Evolutionary conservation across 2,797 vertebrate species (phyloP).

Genomic region (Sphenopsis melanotis): DNA sequence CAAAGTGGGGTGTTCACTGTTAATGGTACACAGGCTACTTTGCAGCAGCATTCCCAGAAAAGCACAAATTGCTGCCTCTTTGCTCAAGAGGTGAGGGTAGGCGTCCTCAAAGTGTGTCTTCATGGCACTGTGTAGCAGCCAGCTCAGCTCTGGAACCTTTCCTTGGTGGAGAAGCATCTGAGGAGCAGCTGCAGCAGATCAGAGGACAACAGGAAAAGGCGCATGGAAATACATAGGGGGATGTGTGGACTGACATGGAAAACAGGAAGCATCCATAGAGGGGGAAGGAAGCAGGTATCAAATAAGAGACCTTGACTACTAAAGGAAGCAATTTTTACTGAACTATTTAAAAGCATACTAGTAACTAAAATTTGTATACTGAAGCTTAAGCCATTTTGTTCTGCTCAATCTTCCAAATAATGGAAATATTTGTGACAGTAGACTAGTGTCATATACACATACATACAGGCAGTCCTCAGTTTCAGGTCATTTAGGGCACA

Average conservation of each 20-base stretch:
- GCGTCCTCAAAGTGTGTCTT: not conserved
- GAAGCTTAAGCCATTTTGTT: not conserved
- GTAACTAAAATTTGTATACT: not conserved
- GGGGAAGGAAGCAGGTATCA: conserved; percentile 22
- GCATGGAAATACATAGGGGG: not conserved
- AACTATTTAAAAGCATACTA: not conserved
- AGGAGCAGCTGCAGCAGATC: conserved; percentile 33
- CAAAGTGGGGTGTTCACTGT: too few species aligned
- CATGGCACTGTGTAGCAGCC: not conserved
- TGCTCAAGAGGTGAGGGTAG: not conserved
- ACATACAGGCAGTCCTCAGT: not conserved
- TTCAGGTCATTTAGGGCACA: not conserved
- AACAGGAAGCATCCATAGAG: conserved; percentile 30
- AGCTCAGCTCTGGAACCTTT: not conserved
- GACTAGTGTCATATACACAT: not conserved
- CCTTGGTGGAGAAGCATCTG: not conserved
- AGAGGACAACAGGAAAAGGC: conserved; percentile 38
- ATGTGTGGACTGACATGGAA: not conserved
- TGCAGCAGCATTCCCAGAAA: not conserved
- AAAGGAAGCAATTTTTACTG: conserved; percentile 1
- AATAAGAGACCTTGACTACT: conserved; percentile 14
- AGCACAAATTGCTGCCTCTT: not conserved
- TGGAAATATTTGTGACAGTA: not conserved
- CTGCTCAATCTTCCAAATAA: not conserved
- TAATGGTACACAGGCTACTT: not conserved